A percentile compares a stretch with the other conserved stretches of the same genome.
These are phyloP conservation scores for Idris sp. DNA, from an alignment of 1,140 invertebrate species.

Conservation along the genomic window DNA sequence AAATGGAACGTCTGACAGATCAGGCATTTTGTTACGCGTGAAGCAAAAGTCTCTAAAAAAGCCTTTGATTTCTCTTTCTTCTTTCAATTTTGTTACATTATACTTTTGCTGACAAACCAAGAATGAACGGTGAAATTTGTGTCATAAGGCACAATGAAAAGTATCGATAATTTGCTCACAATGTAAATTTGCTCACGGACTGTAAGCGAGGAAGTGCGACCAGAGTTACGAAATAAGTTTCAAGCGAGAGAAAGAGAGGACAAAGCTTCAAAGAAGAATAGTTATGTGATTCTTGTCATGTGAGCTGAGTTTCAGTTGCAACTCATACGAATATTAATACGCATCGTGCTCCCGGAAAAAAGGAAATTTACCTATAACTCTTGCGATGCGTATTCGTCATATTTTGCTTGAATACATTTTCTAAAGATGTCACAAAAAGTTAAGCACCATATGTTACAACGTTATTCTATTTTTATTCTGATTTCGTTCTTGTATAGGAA, in stretches of 20 bases:
- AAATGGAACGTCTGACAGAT: slow-evolving; percentile 21
- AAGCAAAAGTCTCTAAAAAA: neutral
- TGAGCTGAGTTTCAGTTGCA: slow-evolving; percentile 44
- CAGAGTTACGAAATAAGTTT: slow-evolving; percentile 54
- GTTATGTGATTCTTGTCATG: slow-evolving; percentile 57
- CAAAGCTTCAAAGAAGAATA: slow-evolving; percentile 47
- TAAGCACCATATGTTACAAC: no score
- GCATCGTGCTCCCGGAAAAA: slow-evolving; percentile 47
- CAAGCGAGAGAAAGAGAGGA: slow-evolving; percentile 50
- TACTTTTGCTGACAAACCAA: slow-evolving; percentile 12
- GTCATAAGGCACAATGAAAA: slow-evolving; percentile 30
- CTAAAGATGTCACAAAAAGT: slow-evolving; percentile 3
- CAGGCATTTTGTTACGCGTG: slow-evolving; percentile 6
- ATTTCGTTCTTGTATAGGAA: no score
- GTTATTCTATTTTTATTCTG: no score
- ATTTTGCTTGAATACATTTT: slow-evolving; percentile 37
- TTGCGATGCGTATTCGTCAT: slow-evolving; percentile 43
- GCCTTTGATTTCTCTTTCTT: slow-evolving; percentile 12
- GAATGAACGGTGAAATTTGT: slow-evolving; percentile 35
- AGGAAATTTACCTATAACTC: slow-evolving; percentile 58
- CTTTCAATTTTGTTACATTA: neutral
- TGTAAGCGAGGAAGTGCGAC: slow-evolving; percentile 47
- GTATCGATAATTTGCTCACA: slow-evolving; percentile 58
- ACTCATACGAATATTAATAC: slow-evolving; percentile 56
- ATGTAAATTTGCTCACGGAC: slow-evolving; percentile 52